Conservation (phyloP, 2,888 invertebrate species). For the Melanophora roralis region DNA sequence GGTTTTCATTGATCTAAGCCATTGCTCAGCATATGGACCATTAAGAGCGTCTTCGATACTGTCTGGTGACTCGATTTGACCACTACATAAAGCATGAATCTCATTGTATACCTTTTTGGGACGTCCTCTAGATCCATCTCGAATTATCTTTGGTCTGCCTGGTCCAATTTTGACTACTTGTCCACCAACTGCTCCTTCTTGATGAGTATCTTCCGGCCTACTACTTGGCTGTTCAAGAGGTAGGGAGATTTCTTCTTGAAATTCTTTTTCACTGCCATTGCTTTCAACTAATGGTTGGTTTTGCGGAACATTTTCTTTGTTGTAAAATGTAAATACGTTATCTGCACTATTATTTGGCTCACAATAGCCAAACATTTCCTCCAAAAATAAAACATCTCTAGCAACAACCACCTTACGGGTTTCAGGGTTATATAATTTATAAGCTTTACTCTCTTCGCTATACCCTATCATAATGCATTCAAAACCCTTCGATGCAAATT, state of each 20-base stretch:
- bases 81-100: conserved; percentile 32
- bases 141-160: conserved; percentile 51
- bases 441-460: conserved; percentile 43
- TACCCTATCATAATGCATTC: conserved; percentile 52
- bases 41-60: conserved; percentile 46
- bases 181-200: background rate
- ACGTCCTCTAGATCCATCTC: conserved; percentile 54
- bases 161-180: conserved; percentile 26
- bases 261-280: background rate
- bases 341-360: background rate
- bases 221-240: background rate
- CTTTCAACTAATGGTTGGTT: background rate
- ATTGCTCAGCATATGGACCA: conserved; percentile 44
- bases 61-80: conserved; percentile 36
- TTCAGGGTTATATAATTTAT: conserved; percentile 30
- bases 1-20: conserved; percentile 59
- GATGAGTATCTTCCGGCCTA: background rate
- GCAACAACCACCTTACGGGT: conserved; percentile 24
- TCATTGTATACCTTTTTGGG: conserved; percentile 54
- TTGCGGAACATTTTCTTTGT: background rate
- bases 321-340: background rate
- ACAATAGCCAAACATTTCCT: background rate
- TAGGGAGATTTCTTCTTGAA: background rate
- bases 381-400: conserved; percentile 46
- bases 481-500: conserved; percentile 42